Evolutionary conservation across 2,888 invertebrate species (phyloP), one percentile per base, ranked within the genome.

Genomic region (Eulithis prunata): DNA sequence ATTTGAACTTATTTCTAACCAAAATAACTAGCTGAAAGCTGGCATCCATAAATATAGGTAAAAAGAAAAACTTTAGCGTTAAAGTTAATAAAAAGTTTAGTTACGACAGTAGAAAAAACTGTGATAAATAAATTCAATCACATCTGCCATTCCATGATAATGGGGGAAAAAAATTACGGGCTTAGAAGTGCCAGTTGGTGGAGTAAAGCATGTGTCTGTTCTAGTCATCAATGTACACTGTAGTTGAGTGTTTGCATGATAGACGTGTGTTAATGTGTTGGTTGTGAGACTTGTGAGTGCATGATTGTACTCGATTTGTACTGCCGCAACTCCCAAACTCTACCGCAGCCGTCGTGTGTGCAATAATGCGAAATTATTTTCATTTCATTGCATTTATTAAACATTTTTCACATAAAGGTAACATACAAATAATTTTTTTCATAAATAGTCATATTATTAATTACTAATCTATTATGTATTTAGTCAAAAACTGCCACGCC

Each of bases 371-470:
- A 91, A 88, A 85, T 85, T 85, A 85, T 76, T 86, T 86, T 86
- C 87, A 88, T 88, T 89, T 84, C 62, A 90, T 88, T 90, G 90
- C 90, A 79, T 92, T 91, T 92, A 92, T 92, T 91, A 87, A 91
- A 90, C 83, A 90, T 79, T 85, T 88, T 91, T 90, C 85, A 92
- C 91, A 91, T 90, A 89, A 85, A 91, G 88, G 88, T 92, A 90
- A 92, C 90, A 92, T 91, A 92, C 91, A 91, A 88, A 85, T 73
- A 86, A 71, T 75, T 84, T 83, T 81, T 83, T 79, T 88, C 78
- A 91, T 91, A 90, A 90, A 90, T 90, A 47, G 59, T 61, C 57
- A 58, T 64, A 87, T 87, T 88, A 90, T 85, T 88, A 84, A 86
- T 88, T 89, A 83, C 85, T 85, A 86, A 68, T 73, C 85, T 89